Evolutionary conservation across 2,888 invertebrate species (phyloP), one percentile per base, ranked within the genome.

Genomic region (Carpatolechia fugitivella): DNA sequence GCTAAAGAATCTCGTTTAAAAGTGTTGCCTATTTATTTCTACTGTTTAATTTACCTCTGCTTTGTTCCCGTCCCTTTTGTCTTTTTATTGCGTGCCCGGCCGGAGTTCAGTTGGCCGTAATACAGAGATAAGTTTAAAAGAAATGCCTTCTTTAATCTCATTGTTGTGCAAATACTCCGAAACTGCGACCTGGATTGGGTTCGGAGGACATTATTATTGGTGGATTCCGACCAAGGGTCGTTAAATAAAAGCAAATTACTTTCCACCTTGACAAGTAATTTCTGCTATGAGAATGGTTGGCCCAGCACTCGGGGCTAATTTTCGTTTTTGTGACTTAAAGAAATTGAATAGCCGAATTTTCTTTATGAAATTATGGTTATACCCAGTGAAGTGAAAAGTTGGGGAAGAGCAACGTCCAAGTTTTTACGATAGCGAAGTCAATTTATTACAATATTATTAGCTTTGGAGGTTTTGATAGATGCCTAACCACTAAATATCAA

Each of bases 1-100:
- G 59, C 61, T 65, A 68, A 74, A 72, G 64, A 77, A 76, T 78
- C 71, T 67, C 68, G 64, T 68, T 68, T 59, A 72, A 78, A 72
- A 69, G 72, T 74, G 74, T 64, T 68, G 65, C 62, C 66, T 75
- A 73, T 80, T 78, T 76, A 72, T 75, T 78, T 75, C 76, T 70
- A 68, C 68, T 72, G 68, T 78, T 80, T 77, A 82, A 82, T 79
- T 78, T 78, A 75, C 74, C 70, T 79, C 66, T 66, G 67, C 70
- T 74, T 77, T 77, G 74, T 78, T 70, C 63, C 56, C 57, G 36
- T 64, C 62, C 65, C 66, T 74, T 38, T 78, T 80, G 72, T 77
- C 65, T 75, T 77, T 75, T 79, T 75, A 76, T 78, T 75, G 63
- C 69, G 64, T 68, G 68, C 69, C 63, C 58, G 59, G 68, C 51